Evolutionary conservation across 2,797 vertebrate genomes (phyloP), one percentile per base, ranked within the genome.

Genomic region (Buphagus erythrorhynchus): DNA sequence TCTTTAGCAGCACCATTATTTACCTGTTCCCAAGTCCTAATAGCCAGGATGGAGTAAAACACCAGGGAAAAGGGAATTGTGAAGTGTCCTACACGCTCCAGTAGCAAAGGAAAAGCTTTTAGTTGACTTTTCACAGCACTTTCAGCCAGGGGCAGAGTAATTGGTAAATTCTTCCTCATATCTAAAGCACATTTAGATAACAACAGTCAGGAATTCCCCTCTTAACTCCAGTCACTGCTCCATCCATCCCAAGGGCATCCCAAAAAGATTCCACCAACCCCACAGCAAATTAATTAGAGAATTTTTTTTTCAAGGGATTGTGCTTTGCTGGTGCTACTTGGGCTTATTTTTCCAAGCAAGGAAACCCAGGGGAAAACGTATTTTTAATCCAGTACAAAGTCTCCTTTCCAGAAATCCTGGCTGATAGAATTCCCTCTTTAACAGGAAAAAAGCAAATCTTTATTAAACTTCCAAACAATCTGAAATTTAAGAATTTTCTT

Each of bases 141-240:
- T 73, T 29, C 73, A 46, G 69, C 10, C 18, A 18, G 73, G 63
- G 74, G 65, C 52, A 93, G 86, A 65, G 61, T 20, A 88, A 95
- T 15, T 67, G 78, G 71, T 9, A 35, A 63, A 43, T 63, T 54
- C 38, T 43, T 29, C 25, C 74, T 77, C 46, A 46, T 15, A 40
- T 40, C 40, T 40, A 40, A 58, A 68, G 71, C 55, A 87, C 46
- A 46, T 80, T 85, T 7, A 82, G 88, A 88, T 49, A 35, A 83
- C 91, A 97, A 9, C 65, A 78, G 71, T 6, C 76, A 75, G 83
- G 87, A 95, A 76, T 15, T 83, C 38, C 36, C 68, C 76, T 94
- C 90, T 84, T 76, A 83, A 73, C 49, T 67, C 46, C 42, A 71
- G 86, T 74, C 92, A 62, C 31, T 85, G 74, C 55, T 95, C 77